A percentile compares a stretch with the other conserved stretches of the same genome.
phyloP scores from a whole-genome alignment of 92 coral and sea anemone genomes.

The Virgularia gustaviana region DNA sequence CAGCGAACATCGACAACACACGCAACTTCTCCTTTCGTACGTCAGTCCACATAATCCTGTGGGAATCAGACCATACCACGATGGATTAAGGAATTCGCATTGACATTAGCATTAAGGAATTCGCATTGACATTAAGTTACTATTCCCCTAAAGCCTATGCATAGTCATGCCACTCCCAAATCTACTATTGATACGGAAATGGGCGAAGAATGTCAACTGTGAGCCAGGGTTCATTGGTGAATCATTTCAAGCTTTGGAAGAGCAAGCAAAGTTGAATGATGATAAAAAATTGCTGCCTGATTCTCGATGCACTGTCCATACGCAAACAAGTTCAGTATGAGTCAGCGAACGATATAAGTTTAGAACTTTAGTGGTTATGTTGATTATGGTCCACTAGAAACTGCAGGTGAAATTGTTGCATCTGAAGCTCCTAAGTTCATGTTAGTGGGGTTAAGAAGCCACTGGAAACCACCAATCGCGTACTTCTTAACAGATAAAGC shows the following conservation, averaged over 20 bases:
- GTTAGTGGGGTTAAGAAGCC: background rate
- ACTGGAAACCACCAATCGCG: conserved; percentile 1
- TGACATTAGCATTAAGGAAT: too few relatives aligned
- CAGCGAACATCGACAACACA: background rate
- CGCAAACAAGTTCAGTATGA: conserved; percentile 7
- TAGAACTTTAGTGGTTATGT: conserved; percentile 13
- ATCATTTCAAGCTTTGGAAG: background rate
- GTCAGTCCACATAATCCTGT: background rate
- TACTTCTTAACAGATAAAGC: conserved; percentile 2
- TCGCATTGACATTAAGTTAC: too few relatives aligned
- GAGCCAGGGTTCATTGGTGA: conserved; percentile 7
- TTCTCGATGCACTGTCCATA: conserved; percentile 1
- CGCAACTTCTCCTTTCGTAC: background rate
- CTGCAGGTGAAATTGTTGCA: conserved; percentile 3
- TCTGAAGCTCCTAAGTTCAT: conserved; percentile 11
- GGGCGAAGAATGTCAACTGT: conserved; percentile 9
- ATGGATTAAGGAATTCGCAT: too few relatives aligned
- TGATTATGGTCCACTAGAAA: conserved; percentile 1
- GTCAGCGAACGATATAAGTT: background rate
- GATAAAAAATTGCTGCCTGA: conserved; percentile 7
- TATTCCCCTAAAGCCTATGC: too few relatives aligned
- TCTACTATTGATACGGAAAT: background rate
- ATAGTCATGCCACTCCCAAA: too few relatives aligned
- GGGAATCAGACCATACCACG: conserved; percentile 8
- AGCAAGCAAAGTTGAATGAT: background rate